These are phyloP conservation scores for Hycleus phaleratus DNA, from an alignment of 1,140 invertebrate species.

Conservation along the genomic window DNA sequence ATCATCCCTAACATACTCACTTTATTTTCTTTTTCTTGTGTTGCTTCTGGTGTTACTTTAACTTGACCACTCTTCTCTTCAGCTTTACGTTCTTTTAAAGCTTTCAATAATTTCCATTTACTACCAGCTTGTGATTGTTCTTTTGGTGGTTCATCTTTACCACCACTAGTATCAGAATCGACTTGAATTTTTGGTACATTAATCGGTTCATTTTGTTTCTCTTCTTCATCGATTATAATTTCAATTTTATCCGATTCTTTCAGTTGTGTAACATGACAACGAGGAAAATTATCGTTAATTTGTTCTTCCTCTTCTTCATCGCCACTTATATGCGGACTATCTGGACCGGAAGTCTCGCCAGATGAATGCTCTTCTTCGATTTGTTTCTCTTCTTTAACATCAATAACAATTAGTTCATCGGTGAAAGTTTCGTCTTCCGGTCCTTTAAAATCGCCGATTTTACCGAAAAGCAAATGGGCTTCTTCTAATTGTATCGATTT, in stretches of 20 bases:
- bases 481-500: constrained; percentile 27
- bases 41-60: constrained; percentile 49
- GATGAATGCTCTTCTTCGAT: constrained; percentile 55
- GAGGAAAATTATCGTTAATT: constrained; percentile 36
- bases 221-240: constrained; percentile 31
- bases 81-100: constrained; percentile 79
- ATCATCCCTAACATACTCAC: constrained; percentile 50
- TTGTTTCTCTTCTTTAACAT: constrained; percentile 41
- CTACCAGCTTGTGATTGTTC: constrained; percentile 53
- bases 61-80: constrained; percentile 66
- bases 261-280: constrained; percentile 37
- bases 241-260: constrained; percentile 9
- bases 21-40: constrained; percentile 55
- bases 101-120: constrained; percentile 85
- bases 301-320: constrained; percentile 56
- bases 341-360: constrained; percentile 78
- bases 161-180: constrained; percentile 31
- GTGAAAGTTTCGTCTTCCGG: constrained; percentile 28
- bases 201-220: constrained; percentile 3
- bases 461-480: constrained; percentile 13
- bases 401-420: not conserved
- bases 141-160: constrained; percentile 39
- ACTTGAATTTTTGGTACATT: constrained; percentile 50
- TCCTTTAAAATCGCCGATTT: constrained; percentile 1
- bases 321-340: constrained; percentile 66